Percentiles rank a stretch among this genome's conserved stretches.
Evolutionary conservation across 2,113 vertebrate genomes (phyloP).

Genomic region (Colaptes auratus): DNA sequence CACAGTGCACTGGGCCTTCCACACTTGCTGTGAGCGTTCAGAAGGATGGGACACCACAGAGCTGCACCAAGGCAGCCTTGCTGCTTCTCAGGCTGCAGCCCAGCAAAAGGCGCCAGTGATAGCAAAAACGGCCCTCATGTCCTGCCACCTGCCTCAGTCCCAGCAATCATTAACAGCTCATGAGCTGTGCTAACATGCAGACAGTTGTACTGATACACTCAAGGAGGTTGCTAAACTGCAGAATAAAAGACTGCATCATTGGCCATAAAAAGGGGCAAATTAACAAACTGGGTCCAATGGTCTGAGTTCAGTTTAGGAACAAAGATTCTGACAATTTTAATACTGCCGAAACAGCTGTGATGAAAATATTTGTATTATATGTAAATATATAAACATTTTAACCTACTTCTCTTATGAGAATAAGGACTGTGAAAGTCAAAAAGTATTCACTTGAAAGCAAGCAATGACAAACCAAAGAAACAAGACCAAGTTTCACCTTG

Average conservation of each 20-base stretch:
- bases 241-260: background rate
- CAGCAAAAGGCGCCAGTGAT: background rate
- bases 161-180: background rate
- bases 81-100: background rate
- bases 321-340: background rate
- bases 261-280: background rate
- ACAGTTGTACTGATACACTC: background rate
- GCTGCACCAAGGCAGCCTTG: rapidly evolving
- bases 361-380: background rate
- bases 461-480: background rate
- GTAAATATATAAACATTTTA: background rate
- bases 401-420: background rate
- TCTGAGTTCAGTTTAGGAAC: background rate
- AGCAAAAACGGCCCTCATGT: background rate
- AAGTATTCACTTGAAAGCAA: background rate
- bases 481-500: background rate
- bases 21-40: background rate
- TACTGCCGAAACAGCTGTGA: background rate
- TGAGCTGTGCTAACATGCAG: background rate
- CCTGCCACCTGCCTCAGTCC: background rate
- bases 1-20: background rate
- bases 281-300: background rate
- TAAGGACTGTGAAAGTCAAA: background rate
- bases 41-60: background rate
- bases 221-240: background rate